phyloP scores from a whole-genome alignment of 2,113 vertebrate species.

The Neoarius graeffei region DNA sequence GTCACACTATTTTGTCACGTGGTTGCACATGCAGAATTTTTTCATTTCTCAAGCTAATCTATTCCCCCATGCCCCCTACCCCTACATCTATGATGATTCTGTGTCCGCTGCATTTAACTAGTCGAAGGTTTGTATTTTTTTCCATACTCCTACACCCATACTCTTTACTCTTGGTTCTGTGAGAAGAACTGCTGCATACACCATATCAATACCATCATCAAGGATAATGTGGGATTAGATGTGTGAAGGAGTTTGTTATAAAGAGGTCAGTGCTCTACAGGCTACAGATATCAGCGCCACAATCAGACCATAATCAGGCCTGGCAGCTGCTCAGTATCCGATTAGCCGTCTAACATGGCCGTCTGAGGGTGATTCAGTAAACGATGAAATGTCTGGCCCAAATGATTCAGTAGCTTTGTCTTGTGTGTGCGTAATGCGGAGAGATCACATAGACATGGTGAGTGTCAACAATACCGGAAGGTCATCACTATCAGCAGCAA shows the following conservation, averaged over 20 bases:
- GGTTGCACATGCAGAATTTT: background rate
- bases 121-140: background rate
- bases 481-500: constrained; percentile 5
- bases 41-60: background rate
- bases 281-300: constrained; percentile 23
- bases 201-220: constrained; percentile 6
- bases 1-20: no score
- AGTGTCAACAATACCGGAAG: constrained; percentile 6
- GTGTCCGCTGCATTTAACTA: background rate
- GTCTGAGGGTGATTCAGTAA: constrained; percentile 22
- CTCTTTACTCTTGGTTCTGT: background rate
- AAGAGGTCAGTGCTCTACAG: constrained; percentile 32
- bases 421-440: background rate
- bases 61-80: background rate
- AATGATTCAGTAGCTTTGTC: background rate
- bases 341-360: constrained; percentile 6
- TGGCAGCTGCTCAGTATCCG: constrained; percentile 22
- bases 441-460: background rate
- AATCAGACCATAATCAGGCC: constrained; percentile 41
- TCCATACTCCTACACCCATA: no score
- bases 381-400: constrained; percentile 4
- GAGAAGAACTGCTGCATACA: background rate
- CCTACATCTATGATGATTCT: background rate
- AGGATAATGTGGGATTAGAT: constrained; percentile 7
- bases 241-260: constrained; percentile 43